Percentiles rank a stretch among this genome's conserved stretches.
These are phyloP conservation scores for Perizoma flavofasciatum DNA, from an alignment of 2,888 invertebrate genomes.

Conservation along the genomic window DNA sequence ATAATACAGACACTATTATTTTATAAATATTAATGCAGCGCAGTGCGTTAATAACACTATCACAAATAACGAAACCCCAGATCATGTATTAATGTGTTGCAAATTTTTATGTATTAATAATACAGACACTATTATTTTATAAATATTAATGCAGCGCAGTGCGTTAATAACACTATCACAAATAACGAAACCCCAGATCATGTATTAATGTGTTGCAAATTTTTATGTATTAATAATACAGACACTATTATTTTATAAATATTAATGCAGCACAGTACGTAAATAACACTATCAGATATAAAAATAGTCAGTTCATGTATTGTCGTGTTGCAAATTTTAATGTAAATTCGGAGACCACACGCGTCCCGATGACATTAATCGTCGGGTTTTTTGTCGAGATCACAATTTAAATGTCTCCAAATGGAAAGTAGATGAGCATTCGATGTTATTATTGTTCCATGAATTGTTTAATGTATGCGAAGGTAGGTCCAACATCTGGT, in stretches of 20 bases:
- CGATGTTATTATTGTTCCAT: not conserved
- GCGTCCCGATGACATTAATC: slow-evolving; percentile 8
- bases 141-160: too few species aligned
- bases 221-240: slow-evolving; percentile 7
- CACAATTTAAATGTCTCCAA: slow-evolving; percentile 22
- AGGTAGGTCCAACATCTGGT: slow-evolving; percentile 5
- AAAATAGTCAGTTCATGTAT: slow-evolving; percentile 7
- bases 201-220: slow-evolving; percentile 10
- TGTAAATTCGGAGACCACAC: slow-evolving; percentile 27
- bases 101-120: too few species aligned
- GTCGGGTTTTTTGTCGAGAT: slow-evolving; percentile 17
- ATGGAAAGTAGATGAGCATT: slow-evolving; percentile 17
- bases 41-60: too few species aligned
- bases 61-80: too few species aligned
- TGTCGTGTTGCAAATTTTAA: slow-evolving; percentile 11
- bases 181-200: slow-evolving; percentile 4
- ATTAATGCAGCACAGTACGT: not conserved
- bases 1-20: too few species aligned
- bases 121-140: too few species aligned
- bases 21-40: too few species aligned
- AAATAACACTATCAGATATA: slow-evolving; percentile 9
- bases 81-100: too few species aligned
- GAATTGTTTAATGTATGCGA: slow-evolving; percentile 5
- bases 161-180: slow-evolving; percentile 7
- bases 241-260: too few species aligned